Evolutionary conservation across 2,113 vertebrate genomes (phyloP), one percentile per base, ranked within the genome.

Genomic region (Atractosteus spatula): DNA sequence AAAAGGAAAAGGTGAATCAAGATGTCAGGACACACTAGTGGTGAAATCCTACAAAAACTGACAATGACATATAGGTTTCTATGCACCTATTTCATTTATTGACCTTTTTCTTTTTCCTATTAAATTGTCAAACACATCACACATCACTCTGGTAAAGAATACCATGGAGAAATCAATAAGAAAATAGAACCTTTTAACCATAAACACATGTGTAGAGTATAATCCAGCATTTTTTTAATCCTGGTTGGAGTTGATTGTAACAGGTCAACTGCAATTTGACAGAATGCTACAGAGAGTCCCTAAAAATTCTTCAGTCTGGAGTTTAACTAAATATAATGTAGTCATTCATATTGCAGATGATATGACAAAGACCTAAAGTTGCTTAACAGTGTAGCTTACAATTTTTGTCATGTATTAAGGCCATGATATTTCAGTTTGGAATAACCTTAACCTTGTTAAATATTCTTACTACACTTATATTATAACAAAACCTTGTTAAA

Each of bases 41-140:
- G 42, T 62, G n/a, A 63, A 41, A 10, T 62, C 55, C 62, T 14
- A 8, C 47, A 45, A 41, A 41, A 29, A 64, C 41, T 71, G 70
- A 66, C 41, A 54, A 12, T 63, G 70, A 72, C 10, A 55, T 17
- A 59, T 51, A 55, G 59, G 57, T 64, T 62, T 69, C 51, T 11
- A 6, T 16, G 45, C 42, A 56, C 42, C 41, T 47, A 47, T 43
- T 51, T 8, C 8, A 41, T 66, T 57, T 70, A 61, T 74, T 61
- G 59, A 63, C 43, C 68, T 63, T 13, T 74, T 47, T 17, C 29
- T 69, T 16, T 66, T 61, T 54, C 17, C 54, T 42, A 51, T 65
- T 43, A 64, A 45, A 69, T 62, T 74, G 73, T 55, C 17, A 55
- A 41, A 10, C 44, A 69, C 29, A 42, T 64, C 56, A 65, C 69